phyloP scores from a whole-genome alignment of 2,113 vertebrate species.

The Petroica traversi region DNA sequence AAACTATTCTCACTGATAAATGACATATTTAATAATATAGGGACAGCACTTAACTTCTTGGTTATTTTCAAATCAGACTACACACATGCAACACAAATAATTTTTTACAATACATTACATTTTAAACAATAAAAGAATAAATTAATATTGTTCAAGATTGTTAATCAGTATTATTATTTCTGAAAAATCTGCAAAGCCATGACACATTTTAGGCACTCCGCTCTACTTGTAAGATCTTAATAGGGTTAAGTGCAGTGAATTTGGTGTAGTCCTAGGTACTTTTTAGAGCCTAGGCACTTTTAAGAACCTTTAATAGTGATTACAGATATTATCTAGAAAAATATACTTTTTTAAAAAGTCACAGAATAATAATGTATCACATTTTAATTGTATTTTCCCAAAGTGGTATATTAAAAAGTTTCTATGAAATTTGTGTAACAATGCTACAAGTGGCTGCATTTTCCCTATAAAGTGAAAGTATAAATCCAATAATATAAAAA shows the following conservation, averaged over 20 bases:
- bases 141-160: not conserved
- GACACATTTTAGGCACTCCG: not conserved
- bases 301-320: not conserved
- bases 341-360: not conserved
- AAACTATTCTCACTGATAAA: conserved; percentile 13
- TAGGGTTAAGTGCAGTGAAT: not conserved
- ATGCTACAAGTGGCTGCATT: not conserved
- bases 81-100: not conserved
- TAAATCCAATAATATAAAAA: conserved; percentile 40
- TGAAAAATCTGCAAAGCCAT: not conserved
- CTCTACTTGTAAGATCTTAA: not conserved
- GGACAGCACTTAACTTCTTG: not conserved
- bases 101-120: not conserved
- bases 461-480: not conserved
- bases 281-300: not conserved
- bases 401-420: not conserved
- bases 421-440: not conserved
- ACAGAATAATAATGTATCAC: not conserved
- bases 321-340: not conserved
- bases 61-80: not conserved
- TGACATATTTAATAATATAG: not conserved
- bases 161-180: not conserved
- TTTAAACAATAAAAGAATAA: not conserved
- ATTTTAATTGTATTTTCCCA: not conserved
- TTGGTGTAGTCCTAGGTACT: not conserved